Percentiles rank a stretch among this genome's conserved stretches.
These are phyloP conservation scores for Cheilosia pagana DNA, from an alignment of 2,888 invertebrate genomes.

Conservation along the genomic window DNA sequence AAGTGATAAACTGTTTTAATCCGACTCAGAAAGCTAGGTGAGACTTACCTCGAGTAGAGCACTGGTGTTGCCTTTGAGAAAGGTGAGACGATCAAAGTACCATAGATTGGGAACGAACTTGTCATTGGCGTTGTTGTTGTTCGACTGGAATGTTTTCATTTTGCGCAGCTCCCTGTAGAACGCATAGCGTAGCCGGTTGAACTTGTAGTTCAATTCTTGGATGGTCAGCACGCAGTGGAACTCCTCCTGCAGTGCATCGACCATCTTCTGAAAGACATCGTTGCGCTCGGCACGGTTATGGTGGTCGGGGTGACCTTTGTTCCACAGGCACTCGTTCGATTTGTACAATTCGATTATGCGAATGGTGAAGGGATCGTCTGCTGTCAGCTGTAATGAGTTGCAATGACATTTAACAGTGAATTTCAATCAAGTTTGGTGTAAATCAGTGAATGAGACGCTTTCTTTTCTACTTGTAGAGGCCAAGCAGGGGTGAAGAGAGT, in stretches of 20 bases:
- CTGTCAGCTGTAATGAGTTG: conserved; percentile 18
- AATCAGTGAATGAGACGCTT: too few relatives aligned
- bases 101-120: conserved; percentile 44
- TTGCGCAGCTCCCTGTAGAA: conserved; percentile 54
- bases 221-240: conserved; percentile 33
- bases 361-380: conserved; percentile 41
- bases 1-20: background rate
- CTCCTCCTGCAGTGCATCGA: conserved; percentile 4
- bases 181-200: conserved; percentile 46
- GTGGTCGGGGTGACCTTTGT: conserved; percentile 55
- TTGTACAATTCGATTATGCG: conserved; percentile 49
- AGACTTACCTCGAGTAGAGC: conserved; percentile 50
- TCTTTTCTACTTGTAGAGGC: too few relatives aligned
- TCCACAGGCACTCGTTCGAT: conserved; percentile 49
- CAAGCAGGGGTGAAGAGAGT: too few relatives aligned
- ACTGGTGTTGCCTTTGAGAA: conserved; percentile 53
- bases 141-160: conserved; percentile 56
- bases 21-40: background rate
- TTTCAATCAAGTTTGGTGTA: too few relatives aligned
- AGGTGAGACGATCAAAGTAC: conserved; percentile 44
- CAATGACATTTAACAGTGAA: background rate
- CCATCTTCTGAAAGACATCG: conserved; percentile 45
- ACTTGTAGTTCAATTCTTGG: conserved; percentile 48
- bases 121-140: conserved; percentile 22
- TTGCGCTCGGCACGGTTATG: conserved; percentile 52